Evolutionary conservation across 2,797 vertebrate species (phyloP).

Genomic region (Danio aesculapii): DNA sequence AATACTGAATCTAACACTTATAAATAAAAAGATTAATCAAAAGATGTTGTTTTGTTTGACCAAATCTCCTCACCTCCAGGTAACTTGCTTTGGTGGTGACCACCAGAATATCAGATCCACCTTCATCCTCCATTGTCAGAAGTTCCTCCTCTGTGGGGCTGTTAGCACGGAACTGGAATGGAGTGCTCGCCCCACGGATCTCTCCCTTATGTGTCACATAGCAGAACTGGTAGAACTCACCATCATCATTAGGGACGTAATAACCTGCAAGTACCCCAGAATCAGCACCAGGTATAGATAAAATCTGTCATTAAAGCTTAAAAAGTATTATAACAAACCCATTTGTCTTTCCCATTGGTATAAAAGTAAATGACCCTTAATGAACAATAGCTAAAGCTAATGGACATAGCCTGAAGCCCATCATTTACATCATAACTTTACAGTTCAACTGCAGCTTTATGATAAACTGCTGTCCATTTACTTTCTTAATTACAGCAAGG

Average conservation of each 20-base stretch:
- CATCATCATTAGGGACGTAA: slow-evolving; percentile 96
- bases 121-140: slow-evolving; percentile 97
- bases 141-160: slow-evolving; percentile 93
- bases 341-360: not conserved
- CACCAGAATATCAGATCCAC: slow-evolving; percentile 96
- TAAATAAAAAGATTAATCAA: too few species aligned
- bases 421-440: not conserved
- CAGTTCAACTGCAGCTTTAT: not conserved
- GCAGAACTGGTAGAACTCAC: slow-evolving; percentile 99
- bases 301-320: not conserved
- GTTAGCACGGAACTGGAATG: slow-evolving; percentile 93
- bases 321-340: not conserved
- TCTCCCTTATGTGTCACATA: slow-evolving; percentile 98
- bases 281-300: not conserved
- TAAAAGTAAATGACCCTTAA: slow-evolving; percentile 6
- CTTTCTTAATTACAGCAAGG: not conserved
- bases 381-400: not conserved
- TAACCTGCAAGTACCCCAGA: slow-evolving; percentile 81
- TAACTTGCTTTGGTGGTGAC: slow-evolving; percentile 97
- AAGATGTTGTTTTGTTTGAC: not conserved
- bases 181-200: slow-evolving; percentile 97
- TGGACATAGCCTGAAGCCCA: slow-evolving; percentile 1
- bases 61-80: slow-evolving; percentile 85
- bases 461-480: not conserved
- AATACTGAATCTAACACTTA: too few species aligned